Conservation (phyloP, 2,797 vertebrate species). For the Chaetophractus vellerosus region DNA sequence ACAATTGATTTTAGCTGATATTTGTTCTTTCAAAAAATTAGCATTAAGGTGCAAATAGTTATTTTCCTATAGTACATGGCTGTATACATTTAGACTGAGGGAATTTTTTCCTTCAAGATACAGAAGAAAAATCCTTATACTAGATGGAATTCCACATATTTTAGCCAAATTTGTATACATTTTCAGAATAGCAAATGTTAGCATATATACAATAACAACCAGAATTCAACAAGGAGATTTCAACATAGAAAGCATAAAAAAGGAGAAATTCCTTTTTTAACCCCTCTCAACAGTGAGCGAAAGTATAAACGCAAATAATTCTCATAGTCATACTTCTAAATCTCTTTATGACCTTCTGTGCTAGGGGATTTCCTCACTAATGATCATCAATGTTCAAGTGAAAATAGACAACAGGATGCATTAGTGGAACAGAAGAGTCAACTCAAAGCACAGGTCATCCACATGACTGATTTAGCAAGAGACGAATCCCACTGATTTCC, state of each 20-base stretch:
- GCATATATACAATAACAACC: neutral
- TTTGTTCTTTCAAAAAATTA: neutral
- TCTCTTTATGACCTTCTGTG: constrained; percentile 66
- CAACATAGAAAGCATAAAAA: constrained; percentile 48
- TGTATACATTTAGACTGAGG: neutral
- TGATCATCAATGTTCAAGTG: neutral
- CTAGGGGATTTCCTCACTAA: constrained; percentile 25
- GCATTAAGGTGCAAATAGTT: neutral
- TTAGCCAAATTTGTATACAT: constrained; percentile 1
- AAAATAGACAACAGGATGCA: constrained; percentile 45
- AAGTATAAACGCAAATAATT: constrained; percentile 28
- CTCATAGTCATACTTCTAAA: constrained; percentile 48
- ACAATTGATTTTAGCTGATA: neutral
- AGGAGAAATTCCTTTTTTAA: constrained; percentile 53
- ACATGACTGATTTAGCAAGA: neutral
- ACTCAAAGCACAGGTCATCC: neutral
- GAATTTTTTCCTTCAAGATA: neutral
- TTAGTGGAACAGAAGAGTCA: constrained; percentile 38
- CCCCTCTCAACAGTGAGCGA: constrained; percentile 18
- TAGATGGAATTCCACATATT: constrained; percentile 3
- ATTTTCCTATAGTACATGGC: neutral
- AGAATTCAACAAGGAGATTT: constrained; percentile 62
- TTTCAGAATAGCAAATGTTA: constrained; percentile 38
- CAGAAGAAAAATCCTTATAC: neutral
- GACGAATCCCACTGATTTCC: neutral